A percentile compares a stretch with the other conserved stretches of the same genome.
Evolutionary conservation across 2,888 invertebrate genomes (phyloP).

Genomic region (Leucozona laternaria): DNA sequence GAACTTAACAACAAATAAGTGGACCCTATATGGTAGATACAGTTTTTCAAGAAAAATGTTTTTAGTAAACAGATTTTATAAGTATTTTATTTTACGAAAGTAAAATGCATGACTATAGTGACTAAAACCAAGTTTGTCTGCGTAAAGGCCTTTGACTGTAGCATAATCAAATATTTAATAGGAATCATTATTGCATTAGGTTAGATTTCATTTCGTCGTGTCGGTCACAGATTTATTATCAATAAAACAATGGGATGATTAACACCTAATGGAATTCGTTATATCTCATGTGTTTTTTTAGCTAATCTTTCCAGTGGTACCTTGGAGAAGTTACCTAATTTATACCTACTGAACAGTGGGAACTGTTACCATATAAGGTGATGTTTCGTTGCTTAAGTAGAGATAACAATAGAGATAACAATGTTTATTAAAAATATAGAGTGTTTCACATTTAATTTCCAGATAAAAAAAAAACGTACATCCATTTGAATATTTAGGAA

Average conservation of each 20-base stretch:
- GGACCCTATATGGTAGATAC: too few species aligned
- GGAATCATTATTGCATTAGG: constrained; percentile 2
- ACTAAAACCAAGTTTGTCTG: background rate
- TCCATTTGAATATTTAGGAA: too few species aligned
- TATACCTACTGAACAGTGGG: background rate
- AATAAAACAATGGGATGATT: constrained; percentile 41
- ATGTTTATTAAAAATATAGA: too few species aligned
- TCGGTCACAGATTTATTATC: constrained; percentile 15
- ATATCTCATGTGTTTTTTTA: background rate
- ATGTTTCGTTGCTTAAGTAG: background rate
- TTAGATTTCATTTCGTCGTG: background rate
- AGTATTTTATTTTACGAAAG: too few species aligned
- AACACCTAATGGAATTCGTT: constrained; percentile 40
- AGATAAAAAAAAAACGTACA: too few species aligned
- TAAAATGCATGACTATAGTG: too few species aligned
- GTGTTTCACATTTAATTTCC: too few species aligned
- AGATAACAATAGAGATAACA: background rate
- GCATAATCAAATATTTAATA: background rate
- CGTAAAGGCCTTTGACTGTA: background rate
- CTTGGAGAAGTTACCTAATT: background rate
- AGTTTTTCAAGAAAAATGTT: too few species aligned
- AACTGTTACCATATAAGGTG: background rate
- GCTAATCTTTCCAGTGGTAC: background rate
- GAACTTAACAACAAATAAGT: background rate
- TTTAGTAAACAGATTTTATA: too few species aligned